Evolutionary conservation across 2,888 invertebrate genomes (phyloP), one percentile per base, ranked within the genome.

Genomic region (Pollenia amentaria): DNA sequence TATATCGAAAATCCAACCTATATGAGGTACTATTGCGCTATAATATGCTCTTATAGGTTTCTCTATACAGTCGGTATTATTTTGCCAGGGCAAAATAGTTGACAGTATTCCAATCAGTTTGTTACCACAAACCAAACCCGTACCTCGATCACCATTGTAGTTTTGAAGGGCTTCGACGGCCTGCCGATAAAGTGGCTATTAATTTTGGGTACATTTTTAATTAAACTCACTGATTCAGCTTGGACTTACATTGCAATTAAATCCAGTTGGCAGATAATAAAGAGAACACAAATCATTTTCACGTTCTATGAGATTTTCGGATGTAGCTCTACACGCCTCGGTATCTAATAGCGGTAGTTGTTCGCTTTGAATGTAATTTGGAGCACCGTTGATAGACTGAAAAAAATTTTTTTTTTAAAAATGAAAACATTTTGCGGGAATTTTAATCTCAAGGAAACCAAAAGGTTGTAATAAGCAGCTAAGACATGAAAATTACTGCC

Each of bases 1-100:
- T 11, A 87, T 77, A 9, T 78, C 75, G 42, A 88, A 90, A 65
- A 90, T 88, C 90, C 90, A 90, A n/a, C 73, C 62, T 46, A 90
- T 62, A 75, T 89, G 88, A 9, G 88, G 88, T 8, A 78, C 87
- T n/a, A 90, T 48, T 29, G 82, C 84, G 0, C 89, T 88, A 16
- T 89, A 90, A 38, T 89, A 87, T 0, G 89, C 90, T n/a, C 77
- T 85, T 0, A 89, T 44, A 0, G 65, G 72, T 1, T 82, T 65
- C 11, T 89, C 88, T 3, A 85, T 44, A 42, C 89, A 89, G 79
- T 89, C 76, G n/a, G 21, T 85, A 12, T 18, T 21, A 69, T 84
- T 82, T 69, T 69, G 42, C 62, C 46, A 14, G 4, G 75, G 81
- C 55, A 89, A 85, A 42, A 89, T 86, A 3, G 87, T 84, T 8